phyloP scores from a whole-genome alignment of 2,797 vertebrate species.

The Fistularia tabacaria region DNA sequence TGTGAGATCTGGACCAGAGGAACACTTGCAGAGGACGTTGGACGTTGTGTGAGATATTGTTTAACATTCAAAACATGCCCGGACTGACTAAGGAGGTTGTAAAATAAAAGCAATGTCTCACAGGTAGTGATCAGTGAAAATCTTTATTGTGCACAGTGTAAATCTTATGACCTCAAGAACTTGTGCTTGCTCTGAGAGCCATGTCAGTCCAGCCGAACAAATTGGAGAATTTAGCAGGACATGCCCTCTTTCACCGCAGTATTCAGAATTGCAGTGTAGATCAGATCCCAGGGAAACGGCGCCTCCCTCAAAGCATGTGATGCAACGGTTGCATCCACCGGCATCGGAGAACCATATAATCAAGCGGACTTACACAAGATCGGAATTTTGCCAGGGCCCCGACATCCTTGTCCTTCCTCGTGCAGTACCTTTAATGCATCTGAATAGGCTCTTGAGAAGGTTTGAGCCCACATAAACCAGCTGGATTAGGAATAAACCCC shows the following conservation, averaged over 20 bases:
- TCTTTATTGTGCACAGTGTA: neutral
- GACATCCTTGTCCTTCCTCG: constrained; percentile 60
- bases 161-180: neutral
- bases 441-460: constrained; percentile 56
- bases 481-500: constrained; percentile 69
- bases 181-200: neutral
- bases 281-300: neutral
- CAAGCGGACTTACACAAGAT: constrained; percentile 23
- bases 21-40: no score
- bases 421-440: constrained; percentile 56
- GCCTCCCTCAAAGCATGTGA: constrained; percentile 8
- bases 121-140: no score
- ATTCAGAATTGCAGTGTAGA: neutral
- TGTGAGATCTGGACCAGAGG: no score
- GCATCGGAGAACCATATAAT: constrained; percentile 20
- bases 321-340: constrained; percentile 7
- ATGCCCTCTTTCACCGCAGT: neutral
- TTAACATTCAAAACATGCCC: no score
- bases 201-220: no score
- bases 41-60: no score
- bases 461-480: constrained; percentile 72
- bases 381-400: constrained; percentile 49
- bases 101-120: no score
- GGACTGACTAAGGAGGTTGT: no score
- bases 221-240: neutral